Evolutionary conservation across 1,140 invertebrate species (phyloP).

Genomic region (Belonocnema kinseyi): DNA sequence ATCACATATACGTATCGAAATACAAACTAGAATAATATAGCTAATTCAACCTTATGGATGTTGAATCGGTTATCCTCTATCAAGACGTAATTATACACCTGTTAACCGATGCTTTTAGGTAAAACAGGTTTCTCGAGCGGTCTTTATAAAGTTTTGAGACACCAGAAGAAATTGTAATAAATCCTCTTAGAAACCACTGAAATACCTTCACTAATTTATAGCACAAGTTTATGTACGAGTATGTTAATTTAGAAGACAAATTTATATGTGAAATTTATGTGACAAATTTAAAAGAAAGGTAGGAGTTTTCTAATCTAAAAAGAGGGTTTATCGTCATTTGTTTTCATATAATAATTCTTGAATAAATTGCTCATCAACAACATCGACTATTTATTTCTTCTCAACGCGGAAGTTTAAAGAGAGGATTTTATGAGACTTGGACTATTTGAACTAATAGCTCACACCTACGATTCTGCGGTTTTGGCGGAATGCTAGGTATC

Average conservation of each 20-base stretch:
- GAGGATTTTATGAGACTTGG: constrained; percentile 39
- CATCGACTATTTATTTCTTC: constrained; percentile 33
- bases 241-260: constrained; percentile 7
- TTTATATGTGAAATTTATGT: constrained; percentile 28
- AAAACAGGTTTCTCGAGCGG: constrained; percentile 12
- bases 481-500: constrained; percentile 47
- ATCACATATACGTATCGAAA: too few species aligned
- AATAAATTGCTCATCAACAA: constrained; percentile 23
- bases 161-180: constrained; percentile 2
- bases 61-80: neutral
- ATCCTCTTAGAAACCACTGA: neutral
- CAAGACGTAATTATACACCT: constrained; percentile 3
- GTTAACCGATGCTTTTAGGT: neutral
- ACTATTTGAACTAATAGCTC: constrained; percentile 26
- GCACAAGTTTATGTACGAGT: constrained; percentile 3
- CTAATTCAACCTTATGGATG: too few species aligned
- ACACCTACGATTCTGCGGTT: constrained; percentile 1
- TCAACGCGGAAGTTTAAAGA: constrained; percentile 30
- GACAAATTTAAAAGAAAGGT: too few species aligned
- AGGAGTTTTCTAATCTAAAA: constrained; percentile 31
- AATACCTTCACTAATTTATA: constrained; percentile 17
- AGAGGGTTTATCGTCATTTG: neutral
- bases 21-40: too few species aligned
- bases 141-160: neutral
- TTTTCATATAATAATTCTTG: neutral